Conservation (phyloP, 2,113 vertebrate genomes). For the Illadopsis cleaveri region DNA sequence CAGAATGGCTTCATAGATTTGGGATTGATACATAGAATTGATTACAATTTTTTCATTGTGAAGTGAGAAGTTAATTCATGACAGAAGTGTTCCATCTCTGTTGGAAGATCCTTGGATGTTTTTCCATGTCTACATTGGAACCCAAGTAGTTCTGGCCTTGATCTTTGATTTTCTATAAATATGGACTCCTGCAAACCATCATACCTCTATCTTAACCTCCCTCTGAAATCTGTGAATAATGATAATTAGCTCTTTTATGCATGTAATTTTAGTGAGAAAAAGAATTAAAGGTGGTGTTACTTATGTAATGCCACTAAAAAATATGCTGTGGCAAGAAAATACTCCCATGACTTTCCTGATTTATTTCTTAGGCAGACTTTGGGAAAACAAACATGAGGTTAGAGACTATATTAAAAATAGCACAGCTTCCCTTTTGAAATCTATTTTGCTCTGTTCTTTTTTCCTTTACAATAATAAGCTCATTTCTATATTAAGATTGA, state of each 20-base stretch:
- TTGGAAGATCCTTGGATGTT: not conserved
- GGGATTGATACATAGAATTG: not conserved
- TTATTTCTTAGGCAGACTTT: not conserved
- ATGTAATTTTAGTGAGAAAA: not conserved
- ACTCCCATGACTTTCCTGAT: not conserved
- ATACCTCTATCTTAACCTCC: not conserved
- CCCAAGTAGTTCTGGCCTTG: not conserved
- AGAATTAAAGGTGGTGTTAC: not conserved
- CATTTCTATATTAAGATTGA: conserved; percentile 68
- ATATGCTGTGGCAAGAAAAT: not conserved
- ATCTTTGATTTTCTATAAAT: not conserved
- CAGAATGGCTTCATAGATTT: not conserved
- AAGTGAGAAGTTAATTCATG: not conserved
- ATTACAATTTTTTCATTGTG: not conserved
- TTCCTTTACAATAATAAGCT: conserved; percentile 37
- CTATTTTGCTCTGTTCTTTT: conserved; percentile 13
- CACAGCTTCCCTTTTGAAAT: not conserved
- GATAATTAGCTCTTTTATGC: not conserved
- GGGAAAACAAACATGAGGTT: conserved; percentile 6
- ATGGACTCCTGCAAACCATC: not conserved
- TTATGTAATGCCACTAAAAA: not conserved
- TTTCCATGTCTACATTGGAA: not conserved
- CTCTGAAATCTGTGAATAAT: not conserved
- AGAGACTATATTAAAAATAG: not conserved
- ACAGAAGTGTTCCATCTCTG: not conserved